A percentile compares a stretch with the other conserved stretches of the same genome.
Conservation (phyloP, 2,113 vertebrate genomes). For the Mellivora capensis region DNA sequence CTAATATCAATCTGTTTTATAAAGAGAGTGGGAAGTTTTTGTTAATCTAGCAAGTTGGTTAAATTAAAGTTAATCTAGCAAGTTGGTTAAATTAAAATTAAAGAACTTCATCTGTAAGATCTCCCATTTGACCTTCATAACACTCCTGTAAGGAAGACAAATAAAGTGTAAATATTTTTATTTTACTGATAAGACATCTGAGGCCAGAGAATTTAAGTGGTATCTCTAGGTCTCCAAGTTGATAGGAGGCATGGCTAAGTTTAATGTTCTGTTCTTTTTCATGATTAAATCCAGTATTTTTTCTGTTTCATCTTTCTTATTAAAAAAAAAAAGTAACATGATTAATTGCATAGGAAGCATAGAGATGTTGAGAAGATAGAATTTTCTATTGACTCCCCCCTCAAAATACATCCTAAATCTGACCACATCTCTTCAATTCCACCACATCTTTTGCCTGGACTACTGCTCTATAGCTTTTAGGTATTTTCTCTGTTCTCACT, state of each 20-base stretch:
- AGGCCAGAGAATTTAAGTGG: neutral
- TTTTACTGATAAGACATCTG: slow-evolving; percentile 6
- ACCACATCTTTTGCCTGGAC: neutral
- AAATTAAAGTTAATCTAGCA: slow-evolving; percentile 16
- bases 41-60: neutral
- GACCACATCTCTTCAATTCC: neutral
- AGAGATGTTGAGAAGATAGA: neutral
- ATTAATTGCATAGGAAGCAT: neutral
- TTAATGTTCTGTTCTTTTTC: neutral
- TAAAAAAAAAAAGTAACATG: neutral
- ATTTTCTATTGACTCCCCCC: neutral
- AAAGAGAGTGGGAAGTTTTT: slow-evolving; percentile 9
- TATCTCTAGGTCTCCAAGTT: neutral
- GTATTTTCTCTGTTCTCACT: neutral
- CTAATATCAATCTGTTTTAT: neutral
- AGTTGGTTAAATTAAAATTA: slow-evolving; percentile 13
- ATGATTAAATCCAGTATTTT: slow-evolving; percentile 12
- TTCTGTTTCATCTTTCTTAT: neutral
- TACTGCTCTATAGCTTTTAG: neutral
- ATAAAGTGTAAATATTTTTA: neutral
- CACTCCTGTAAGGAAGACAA: neutral
- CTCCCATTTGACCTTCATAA: neutral
- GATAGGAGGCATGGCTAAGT: neutral
- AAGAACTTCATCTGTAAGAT: neutral
- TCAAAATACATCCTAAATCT: neutral